These are phyloP conservation scores for Chrysogorgia sp. DNA, from an alignment of 92 coral and sea anemone genomes.

Conservation along the genomic window DNA sequence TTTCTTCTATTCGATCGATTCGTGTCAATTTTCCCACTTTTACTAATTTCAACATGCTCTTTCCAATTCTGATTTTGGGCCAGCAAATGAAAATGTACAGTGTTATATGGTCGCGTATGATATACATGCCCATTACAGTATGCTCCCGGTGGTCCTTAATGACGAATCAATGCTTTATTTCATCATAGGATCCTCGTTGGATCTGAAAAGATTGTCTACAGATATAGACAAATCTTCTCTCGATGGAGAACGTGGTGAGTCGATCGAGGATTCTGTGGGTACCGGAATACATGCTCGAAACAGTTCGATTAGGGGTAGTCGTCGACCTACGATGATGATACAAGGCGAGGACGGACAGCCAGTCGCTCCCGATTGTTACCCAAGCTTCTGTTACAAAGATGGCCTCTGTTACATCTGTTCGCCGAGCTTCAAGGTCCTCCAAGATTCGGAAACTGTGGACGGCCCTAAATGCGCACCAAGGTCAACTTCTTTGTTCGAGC, in stretches of 20 bases:
- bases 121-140: too few species aligned
- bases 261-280: constrained; percentile 4
- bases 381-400: constrained; percentile 85
- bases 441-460: constrained; percentile 85
- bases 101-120: too few species aligned
- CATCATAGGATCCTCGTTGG: constrained; percentile 17
- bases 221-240: constrained; percentile 28
- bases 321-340: constrained; percentile 41
- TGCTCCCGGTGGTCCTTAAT: too few species aligned
- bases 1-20: too few species aligned
- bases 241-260: constrained; percentile 17
- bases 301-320: constrained; percentile 32
- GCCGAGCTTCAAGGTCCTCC: constrained; percentile 74
- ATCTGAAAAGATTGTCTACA: constrained; percentile 7
- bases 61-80: too few species aligned
- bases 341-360: constrained; percentile 44
- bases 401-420: constrained; percentile 73
- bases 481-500: constrained; percentile 83
- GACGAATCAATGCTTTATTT: background rate
- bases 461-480: constrained; percentile 72
- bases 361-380: constrained; percentile 84
- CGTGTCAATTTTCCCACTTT: too few species aligned
- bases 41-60: too few species aligned
- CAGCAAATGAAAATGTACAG: too few species aligned
- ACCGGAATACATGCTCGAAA: constrained; percentile 1